These are phyloP conservation scores for Diaperis boleti DNA, from an alignment of 2,888 invertebrate species.

Conservation along the genomic window DNA sequence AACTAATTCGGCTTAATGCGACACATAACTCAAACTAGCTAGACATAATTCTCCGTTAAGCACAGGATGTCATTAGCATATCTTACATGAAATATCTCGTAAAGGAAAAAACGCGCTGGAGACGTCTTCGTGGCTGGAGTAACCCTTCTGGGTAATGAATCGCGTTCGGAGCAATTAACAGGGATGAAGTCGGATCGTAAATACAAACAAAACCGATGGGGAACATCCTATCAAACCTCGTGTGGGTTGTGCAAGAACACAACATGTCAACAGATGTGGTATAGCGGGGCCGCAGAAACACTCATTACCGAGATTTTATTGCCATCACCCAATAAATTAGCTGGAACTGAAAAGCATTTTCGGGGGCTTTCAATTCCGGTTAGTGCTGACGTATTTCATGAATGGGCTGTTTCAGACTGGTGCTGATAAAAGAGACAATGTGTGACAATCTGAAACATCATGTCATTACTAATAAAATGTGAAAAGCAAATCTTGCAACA, in stretches of 20 bases:
- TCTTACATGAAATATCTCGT: constrained; percentile 53
- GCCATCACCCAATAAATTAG: constrained; percentile 32
- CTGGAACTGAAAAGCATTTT: neutral
- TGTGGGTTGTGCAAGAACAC: constrained; percentile 38
- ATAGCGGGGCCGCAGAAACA: constrained; percentile 44
- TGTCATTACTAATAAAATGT: too few species aligned
- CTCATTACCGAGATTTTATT: constrained; percentile 49
- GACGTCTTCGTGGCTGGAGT: constrained; percentile 36
- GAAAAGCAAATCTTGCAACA: too few species aligned
- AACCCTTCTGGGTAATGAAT: constrained; percentile 52
- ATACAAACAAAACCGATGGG: constrained; percentile 43
- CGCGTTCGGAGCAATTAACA: constrained; percentile 49
- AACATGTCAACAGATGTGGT: constrained; percentile 49
- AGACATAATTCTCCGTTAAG: constrained; percentile 41
- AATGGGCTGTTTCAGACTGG: too few species aligned
- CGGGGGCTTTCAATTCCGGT: neutral
- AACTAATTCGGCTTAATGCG: constrained; percentile 32
- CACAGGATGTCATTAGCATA: constrained; percentile 59
- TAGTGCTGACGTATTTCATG: too few species aligned
- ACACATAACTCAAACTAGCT: constrained; percentile 32
- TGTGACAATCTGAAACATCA: too few species aligned
- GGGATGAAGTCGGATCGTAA: constrained; percentile 45
- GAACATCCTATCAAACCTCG: constrained; percentile 21
- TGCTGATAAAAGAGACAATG: neutral
- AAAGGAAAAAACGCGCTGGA: constrained; percentile 41